Percentiles rank a stretch among this genome's conserved stretches.
Evolutionary conservation across 2,113 vertebrate species (phyloP).

Genomic region (Penelope pileata): DNA sequence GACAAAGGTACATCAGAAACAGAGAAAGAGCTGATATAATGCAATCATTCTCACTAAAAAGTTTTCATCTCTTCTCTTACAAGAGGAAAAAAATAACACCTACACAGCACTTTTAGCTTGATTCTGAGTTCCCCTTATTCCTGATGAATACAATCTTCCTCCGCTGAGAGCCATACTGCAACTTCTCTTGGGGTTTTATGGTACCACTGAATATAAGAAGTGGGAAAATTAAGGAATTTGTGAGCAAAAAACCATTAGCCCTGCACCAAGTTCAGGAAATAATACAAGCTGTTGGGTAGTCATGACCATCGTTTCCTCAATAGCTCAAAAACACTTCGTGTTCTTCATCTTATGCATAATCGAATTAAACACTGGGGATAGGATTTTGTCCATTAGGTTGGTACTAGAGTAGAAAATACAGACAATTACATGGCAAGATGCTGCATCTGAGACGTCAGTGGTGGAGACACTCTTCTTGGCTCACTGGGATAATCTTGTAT

Average conservation of each 20-base stretch:
- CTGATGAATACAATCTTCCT: background rate
- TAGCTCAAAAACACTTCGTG: background rate
- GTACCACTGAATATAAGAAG: background rate
- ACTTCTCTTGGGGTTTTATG: background rate
- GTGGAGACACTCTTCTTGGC: background rate
- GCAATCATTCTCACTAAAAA: background rate
- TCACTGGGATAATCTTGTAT: background rate
- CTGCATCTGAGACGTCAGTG: background rate
- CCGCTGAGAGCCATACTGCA: background rate
- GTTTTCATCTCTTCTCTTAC: background rate
- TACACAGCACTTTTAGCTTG: background rate
- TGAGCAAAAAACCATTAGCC: background rate
- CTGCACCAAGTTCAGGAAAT: background rate
- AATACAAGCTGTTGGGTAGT: conserved; percentile 1
- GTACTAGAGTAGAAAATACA: background rate
- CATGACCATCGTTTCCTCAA: background rate
- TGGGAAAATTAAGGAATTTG: background rate
- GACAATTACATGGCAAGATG: background rate
- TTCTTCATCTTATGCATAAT: background rate
- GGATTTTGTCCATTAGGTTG: background rate
- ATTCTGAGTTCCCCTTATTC: background rate
- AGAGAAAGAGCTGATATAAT: background rate
- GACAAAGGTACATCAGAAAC: background rate
- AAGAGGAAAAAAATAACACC: background rate
- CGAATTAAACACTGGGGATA: background rate